Evolutionary conservation across 2,888 invertebrate genomes (phyloP), one percentile per base, ranked within the genome.

Genomic region (Brenthis ino): DNA sequence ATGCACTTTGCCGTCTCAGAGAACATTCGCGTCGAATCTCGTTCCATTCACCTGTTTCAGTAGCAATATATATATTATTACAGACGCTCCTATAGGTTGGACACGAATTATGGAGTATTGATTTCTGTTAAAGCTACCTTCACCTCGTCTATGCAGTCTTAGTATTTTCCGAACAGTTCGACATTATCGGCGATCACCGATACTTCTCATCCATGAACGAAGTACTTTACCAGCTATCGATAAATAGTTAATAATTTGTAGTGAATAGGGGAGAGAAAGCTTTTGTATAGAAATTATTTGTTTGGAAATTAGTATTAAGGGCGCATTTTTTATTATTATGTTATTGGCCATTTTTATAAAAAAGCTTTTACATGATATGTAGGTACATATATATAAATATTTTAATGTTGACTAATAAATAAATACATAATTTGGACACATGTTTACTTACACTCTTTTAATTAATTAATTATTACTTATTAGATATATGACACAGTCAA

Each of bases 181-280:
- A 91, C 90, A 93, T 91, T 93, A 93, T 93, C 92, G 92, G 85
- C 84, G 85, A 93, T 93, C 89, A 83, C 90, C 91, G 85, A 93
- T 93, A 92, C 84, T 78, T 85, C 87, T 87, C 87, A 88, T 92
- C 93, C 70, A 65, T 58, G 11, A 24, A 65, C 53, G 50, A 67
- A 65, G 50, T 66, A 56, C 51, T 20, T 20, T 16, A 37, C 28
- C 37, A 43, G 6, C 28, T 71, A 69, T 73, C 72, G 72, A 73
- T 65, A 71, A 16, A 43, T 8, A 8, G 11, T 43, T 43, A 43
- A 8, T 8, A 37, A 37, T 37, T 37, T 37, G 37, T 43, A 43
- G 6, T 6, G 37, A 37, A 8, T 37, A 8, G 28, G 1, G 37
- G 8, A 37, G 8, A 1, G 37, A 37, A 8, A 37, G 37, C 37